Percentiles rank a stretch among this genome's conserved stretches.
Evolutionary conservation across 2,113 vertebrate species (phyloP).

Genomic region (Pelobates fuscus): DNA sequence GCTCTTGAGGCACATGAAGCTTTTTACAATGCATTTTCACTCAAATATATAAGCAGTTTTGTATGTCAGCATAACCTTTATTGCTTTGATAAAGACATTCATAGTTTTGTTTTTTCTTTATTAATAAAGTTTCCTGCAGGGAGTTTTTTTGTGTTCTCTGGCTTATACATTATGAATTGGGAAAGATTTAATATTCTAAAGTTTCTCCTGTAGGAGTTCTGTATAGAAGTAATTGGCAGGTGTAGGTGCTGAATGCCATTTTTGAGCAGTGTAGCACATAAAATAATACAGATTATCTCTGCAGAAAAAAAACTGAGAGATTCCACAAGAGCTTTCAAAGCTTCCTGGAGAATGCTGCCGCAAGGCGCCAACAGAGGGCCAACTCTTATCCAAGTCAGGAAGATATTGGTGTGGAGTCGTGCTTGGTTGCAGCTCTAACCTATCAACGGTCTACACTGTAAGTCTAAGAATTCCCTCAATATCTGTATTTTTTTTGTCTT

Average conservation of each 20-base stretch:
- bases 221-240: not conserved
- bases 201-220: not conserved
- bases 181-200: not conserved
- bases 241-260: not conserved
- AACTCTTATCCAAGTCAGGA: not conserved
- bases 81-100: not conserved
- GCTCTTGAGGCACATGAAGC: not conserved
- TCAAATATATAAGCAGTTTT: not conserved
- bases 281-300: not conserved
- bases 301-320: constrained; percentile 25
- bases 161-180: not conserved
- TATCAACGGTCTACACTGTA: constrained; percentile 22
- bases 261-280: not conserved
- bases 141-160: not conserved
- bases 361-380: constrained; percentile 27
- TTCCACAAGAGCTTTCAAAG: constrained; percentile 28
- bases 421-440: constrained; percentile 48
- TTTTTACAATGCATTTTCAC: not conserved
- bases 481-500: too few species aligned
- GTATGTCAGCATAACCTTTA: constrained; percentile 5
- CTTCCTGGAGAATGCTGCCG: constrained; percentile 2
- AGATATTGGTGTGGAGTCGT: constrained; percentile 51
- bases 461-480: not conserved
- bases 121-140: constrained; percentile 10
- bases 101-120: constrained; percentile 6